Evolutionary conservation across 2,797 vertebrate genomes (phyloP), one percentile per base, ranked within the genome.

Genomic region (Syngnathus acus): DNA sequence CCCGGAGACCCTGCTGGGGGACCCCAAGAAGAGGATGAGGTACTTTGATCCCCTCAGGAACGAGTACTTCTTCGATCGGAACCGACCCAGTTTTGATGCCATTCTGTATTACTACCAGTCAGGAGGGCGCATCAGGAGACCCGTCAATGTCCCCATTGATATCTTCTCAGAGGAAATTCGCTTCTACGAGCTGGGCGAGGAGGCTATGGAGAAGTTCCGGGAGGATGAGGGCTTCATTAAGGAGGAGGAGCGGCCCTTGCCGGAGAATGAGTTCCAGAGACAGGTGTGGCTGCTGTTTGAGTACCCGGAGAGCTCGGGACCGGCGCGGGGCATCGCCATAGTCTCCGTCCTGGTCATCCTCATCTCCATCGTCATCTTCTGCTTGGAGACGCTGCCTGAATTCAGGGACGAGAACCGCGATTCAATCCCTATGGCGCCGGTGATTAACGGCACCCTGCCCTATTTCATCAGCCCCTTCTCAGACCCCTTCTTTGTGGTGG

Each of bases 91-190:
- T 84, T 99, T 99, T 59, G 97, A 99, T 23, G 97, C 96, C 87
- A 98, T 99, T 75, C 93, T 99, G 9, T 98, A 99, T 76, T 99
- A 98, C 86, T 99, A 98, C 73, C 97, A 99, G 83, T 98, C 96
- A 0, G 97, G 97, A 0, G 97, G 97, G 67, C 94, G 97, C 68
- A 95, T 99, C 77, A 91, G 97, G 67, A 91, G 97, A 79, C 97
- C 97, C 0, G 96, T 98, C 0, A 98, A 98, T 0, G 97, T 99
- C 64, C 97, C 96, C 88, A 96, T 98, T 64, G 97, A 99, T 76
- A 97, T 99, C 76, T 99, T 99, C 82, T 97, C 96, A 0, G 97
- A 98, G 88, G 97, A 98, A 88, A 98, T 98, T 76, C 93, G 96
- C 57, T 98, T 99, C 87, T 98, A 99, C 71, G 95, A 98, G 87